Evolutionary conservation across 2,888 invertebrate species (phyloP).

Genomic region (Punctoribates punctum): DNA sequence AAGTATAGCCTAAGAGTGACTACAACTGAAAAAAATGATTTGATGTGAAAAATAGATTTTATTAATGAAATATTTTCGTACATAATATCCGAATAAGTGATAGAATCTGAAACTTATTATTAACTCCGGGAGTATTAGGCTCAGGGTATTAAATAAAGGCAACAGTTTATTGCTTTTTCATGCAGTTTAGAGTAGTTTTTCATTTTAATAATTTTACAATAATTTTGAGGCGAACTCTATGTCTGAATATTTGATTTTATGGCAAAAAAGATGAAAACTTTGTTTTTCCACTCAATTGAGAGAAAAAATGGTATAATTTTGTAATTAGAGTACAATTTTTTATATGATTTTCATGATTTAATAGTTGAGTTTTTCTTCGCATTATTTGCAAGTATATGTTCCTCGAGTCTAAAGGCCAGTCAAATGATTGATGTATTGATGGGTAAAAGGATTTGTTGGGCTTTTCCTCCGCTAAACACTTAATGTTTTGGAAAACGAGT

Average conservation of each 20-base stretch:
- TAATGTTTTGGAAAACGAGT: not conserved
- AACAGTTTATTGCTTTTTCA: not conserved
- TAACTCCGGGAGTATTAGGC: not conserved
- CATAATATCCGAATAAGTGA: not conserved
- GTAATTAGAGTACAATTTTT: constrained; percentile 7
- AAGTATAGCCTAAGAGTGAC: too few relatives aligned
- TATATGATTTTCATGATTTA: not conserved
- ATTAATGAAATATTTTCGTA: not conserved
- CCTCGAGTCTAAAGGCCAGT: not conserved
- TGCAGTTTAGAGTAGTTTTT: not conserved
- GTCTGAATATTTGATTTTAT: not conserved
- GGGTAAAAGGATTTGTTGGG: not conserved
- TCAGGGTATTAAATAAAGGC: not conserved
- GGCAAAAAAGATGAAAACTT: not conserved
- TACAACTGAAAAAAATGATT: too few relatives aligned
- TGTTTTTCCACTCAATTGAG: not conserved
- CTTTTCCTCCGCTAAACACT: too few relatives aligned
- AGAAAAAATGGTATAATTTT: not conserved
- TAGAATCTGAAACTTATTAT: constrained; percentile 12
- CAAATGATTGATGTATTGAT: not conserved
- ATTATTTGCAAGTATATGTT: not conserved
- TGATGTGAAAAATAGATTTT: not conserved
- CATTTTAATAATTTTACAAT: not conserved
- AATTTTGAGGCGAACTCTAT: not conserved
- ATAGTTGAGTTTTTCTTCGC: not conserved